phyloP scores from a whole-genome alignment of 2,797 vertebrate genomes.

The Cynopterus sphinx region DNA sequence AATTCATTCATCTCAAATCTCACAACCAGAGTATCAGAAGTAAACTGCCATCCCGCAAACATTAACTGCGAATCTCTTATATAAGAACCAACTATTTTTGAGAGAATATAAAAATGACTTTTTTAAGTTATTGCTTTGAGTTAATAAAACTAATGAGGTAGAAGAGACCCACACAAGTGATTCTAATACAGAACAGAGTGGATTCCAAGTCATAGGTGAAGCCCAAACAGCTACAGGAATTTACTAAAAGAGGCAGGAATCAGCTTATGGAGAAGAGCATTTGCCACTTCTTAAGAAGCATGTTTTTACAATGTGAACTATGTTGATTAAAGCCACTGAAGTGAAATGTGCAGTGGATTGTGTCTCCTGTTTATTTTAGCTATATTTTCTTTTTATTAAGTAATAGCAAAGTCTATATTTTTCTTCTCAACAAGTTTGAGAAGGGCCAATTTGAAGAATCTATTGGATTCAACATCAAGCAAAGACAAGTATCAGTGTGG shows the following conservation, averaged over 20 bases:
- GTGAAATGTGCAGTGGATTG: neutral
- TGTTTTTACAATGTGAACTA: neutral
- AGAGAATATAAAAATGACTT: neutral
- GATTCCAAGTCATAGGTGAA: neutral
- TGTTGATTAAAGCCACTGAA: neutral
- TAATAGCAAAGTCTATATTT: neutral
- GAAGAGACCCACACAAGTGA: neutral
- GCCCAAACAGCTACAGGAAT: neutral
- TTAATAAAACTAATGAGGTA: neutral
- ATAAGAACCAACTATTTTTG: neutral
- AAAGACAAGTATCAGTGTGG: neutral
- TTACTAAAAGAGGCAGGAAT: neutral
- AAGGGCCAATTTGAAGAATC: neutral
- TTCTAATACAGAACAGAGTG: neutral
- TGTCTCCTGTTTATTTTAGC: neutral
- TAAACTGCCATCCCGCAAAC: neutral
- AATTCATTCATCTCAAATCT: slow-evolving; percentile 7
- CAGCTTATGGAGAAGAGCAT: neutral
- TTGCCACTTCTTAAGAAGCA: neutral
- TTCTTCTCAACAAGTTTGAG: neutral
- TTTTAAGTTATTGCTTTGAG: neutral
- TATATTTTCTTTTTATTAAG: neutral
- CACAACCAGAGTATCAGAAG: neutral
- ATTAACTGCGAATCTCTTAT: neutral
- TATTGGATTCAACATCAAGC: neutral